These are phyloP conservation scores for Nymphicus hollandicus DNA, from an alignment of 2,113 vertebrate genomes.

Conservation along the genomic window DNA sequence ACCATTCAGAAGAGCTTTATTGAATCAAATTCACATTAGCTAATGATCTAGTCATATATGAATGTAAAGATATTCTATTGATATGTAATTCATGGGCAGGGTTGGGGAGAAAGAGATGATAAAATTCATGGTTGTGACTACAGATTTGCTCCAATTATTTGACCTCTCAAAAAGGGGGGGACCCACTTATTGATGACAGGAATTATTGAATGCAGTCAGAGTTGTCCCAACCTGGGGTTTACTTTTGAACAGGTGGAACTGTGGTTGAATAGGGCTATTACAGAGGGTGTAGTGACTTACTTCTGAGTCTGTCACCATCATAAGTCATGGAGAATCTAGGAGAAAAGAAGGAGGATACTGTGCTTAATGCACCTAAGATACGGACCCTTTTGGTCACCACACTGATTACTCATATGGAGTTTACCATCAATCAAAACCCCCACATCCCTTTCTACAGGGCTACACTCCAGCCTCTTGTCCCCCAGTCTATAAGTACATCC, in stretches of 20 bases:
- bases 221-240: background rate
- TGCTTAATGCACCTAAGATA: background rate
- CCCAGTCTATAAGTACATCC: background rate
- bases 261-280: background rate
- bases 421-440: background rate
- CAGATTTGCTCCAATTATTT: background rate
- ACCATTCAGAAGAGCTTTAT: background rate
- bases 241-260: background rate
- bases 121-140: background rate
- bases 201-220: background rate
- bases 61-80: background rate
- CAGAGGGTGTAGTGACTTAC: background rate
- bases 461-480: background rate
- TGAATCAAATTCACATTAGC: background rate
- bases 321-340: background rate
- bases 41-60: background rate
- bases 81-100: background rate
- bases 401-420: background rate
- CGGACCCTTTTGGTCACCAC: background rate
- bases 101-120: background rate
- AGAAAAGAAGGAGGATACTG: background rate
- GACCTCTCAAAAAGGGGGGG: background rate
- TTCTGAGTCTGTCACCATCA: too few species aligned
- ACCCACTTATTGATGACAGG: background rate
- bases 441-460: background rate